Evolutionary conservation across 1,140 invertebrate species (phyloP).

Genomic region (Bombus confusus): DNA sequence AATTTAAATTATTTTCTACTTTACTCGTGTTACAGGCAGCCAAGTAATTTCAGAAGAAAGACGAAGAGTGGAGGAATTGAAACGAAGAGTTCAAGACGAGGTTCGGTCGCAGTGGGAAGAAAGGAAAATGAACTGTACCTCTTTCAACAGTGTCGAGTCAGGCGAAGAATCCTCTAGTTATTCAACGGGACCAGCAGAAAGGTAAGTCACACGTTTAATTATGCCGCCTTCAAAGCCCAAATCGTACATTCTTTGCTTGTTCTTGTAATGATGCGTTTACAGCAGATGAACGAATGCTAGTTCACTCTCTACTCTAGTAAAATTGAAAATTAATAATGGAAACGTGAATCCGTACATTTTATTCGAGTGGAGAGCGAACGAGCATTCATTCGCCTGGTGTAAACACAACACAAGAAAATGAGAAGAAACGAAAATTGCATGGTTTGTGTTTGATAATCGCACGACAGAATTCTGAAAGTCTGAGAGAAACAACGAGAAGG

Average conservation of each 20-base stretch:
- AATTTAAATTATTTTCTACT: neutral
- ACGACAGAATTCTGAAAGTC: neutral
- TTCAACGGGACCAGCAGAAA: conserved; percentile 86
- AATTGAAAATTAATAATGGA: no score
- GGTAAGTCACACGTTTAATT: conserved; percentile 77
- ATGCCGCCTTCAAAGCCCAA: neutral
- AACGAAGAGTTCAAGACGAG: conserved; percentile 93
- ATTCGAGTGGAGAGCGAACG: no score
- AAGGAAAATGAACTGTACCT: conserved; percentile 86
- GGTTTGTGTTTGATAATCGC: no score
- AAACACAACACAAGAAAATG: no score
- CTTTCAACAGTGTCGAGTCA: conserved; percentile 87
- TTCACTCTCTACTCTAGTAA: no score
- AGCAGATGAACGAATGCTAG: no score
- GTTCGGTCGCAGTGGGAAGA: conserved; percentile 93
- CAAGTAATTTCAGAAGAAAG: conserved; percentile 96
- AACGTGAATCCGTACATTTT: no score
- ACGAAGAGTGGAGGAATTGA: conserved; percentile 92
- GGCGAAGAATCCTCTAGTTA: conserved; percentile 86
- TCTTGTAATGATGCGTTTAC: neutral
- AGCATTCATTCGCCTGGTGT: no score
- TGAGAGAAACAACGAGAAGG: neutral
- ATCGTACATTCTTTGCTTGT: neutral
- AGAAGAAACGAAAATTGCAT: neutral
- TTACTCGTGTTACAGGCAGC: conserved; percentile 84